Evolutionary conservation across 2,797 vertebrate species (phyloP), one percentile per base, ranked within the genome.

Genomic region (Hylomyscus alleni): DNA sequence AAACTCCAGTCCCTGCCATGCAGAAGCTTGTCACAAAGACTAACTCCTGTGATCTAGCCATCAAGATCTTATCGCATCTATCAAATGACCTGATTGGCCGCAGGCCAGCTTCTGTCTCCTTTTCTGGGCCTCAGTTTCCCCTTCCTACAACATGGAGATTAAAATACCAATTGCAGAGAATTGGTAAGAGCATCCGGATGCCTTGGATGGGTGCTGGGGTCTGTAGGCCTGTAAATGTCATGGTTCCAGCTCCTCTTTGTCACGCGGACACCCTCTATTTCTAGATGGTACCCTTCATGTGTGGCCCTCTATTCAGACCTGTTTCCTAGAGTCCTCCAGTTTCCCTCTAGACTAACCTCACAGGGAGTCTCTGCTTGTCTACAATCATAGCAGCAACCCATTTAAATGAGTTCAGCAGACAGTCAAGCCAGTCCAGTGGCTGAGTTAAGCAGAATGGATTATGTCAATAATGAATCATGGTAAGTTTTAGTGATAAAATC

Each of bases 41-140:
- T 87, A 22, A 47, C 26, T 1, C 3, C 15, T 90, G 77, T 10
- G 1, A 72, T 47, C 52, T 47, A 0, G 24, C 62, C 93, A n/a
- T 15, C 40, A 77, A 52, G 60, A 69, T 29, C 24, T 47, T 52
- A 6, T 20, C 1, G 26, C 20, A 24, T 54, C 62, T 29, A 14
- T 52, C 44, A 85, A n/a, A 19, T n/a, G 1, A 10, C 9, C 31
- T 76, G 3, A 40, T 40, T 17, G 67, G 17, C 2, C 6, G 31
- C 0, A 4, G 52, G 19, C 31, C 24, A 44, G 20, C 37, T 75
- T 85, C 62, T 34, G 0, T n/a, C 15, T n/a, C 52, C 44, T 37
- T 22, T 67, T 75, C 47, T 65, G 47, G 69, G 47, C 47, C 47
- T 95, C 77, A 13, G 29, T 65, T 96, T 95, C 24, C 62, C 65